Evolutionary conservation across 2,888 invertebrate species (phyloP).

Genomic region (Tachystola acroxantha): DNA sequence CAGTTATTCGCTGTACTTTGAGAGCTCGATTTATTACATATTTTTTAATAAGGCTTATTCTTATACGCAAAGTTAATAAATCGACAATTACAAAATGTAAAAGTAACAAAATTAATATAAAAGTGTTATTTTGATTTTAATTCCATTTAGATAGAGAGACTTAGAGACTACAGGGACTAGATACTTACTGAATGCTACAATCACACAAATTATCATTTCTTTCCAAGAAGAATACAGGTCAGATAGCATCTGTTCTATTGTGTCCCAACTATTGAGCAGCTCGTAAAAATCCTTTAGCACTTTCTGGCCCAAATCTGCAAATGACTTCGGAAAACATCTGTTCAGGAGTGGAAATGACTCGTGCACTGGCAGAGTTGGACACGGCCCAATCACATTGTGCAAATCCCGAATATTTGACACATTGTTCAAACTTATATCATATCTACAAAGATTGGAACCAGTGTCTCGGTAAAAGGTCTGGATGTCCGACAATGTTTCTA

Average conservation of each 20-base stretch:
- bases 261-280: slow-evolving; percentile 91
- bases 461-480: slow-evolving; percentile 84
- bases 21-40: too few species aligned
- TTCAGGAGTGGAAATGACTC: slow-evolving; percentile 89
- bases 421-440: slow-evolving; percentile 80
- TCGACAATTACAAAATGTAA: too few species aligned
- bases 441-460: slow-evolving; percentile 87
- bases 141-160: too few species aligned
- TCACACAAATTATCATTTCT: slow-evolving; percentile 88
- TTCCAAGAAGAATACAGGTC: slow-evolving; percentile 94
- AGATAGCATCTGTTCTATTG: slow-evolving; percentile 90
- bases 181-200: slow-evolving; percentile 87
- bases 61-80: too few species aligned
- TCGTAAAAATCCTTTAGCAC: slow-evolving; percentile 86
- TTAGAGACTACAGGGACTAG: too few species aligned
- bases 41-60: too few species aligned
- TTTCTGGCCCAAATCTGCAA: slow-evolving; percentile 80
- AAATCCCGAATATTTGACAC: slow-evolving; percentile 51
- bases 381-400: slow-evolving; percentile 82
- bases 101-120: too few species aligned
- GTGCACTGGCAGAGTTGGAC: slow-evolving; percentile 88
- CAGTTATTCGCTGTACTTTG: too few species aligned
- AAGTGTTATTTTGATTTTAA: too few species aligned
- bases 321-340: slow-evolving; percentile 89
- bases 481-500: slow-evolving; percentile 82